Evolutionary conservation across 2,113 vertebrate genomes (phyloP).

Genomic region (Pygoscelis adeliae): DNA sequence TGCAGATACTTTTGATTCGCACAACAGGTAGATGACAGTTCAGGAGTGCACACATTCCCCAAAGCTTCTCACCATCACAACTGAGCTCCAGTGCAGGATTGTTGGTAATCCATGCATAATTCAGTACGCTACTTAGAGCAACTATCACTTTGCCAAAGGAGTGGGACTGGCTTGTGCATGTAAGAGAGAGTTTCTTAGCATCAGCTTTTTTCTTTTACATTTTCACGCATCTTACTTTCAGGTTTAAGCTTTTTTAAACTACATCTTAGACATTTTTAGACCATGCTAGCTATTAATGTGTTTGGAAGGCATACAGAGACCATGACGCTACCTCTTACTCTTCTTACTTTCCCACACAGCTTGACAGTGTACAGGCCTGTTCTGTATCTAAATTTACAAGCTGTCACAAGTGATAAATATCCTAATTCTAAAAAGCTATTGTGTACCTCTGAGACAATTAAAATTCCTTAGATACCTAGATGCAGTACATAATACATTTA

Average conservation of each 20-base stretch:
- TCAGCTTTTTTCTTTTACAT: neutral
- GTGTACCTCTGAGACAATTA: conserved; percentile 55
- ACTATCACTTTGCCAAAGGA: neutral
- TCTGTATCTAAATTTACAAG: conserved; percentile 55
- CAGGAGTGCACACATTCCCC: neutral
- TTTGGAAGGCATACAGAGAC: conserved; percentile 48
- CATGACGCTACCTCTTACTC: conserved; percentile 9
- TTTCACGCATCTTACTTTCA: neutral
- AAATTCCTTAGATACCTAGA: conserved; percentile 63
- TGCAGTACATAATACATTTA: conserved; percentile 61
- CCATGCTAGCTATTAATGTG: neutral
- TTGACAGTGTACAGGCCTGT: conserved; percentile 54
- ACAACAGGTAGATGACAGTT: neutral
- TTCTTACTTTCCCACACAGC: conserved; percentile 41
- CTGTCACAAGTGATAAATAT: conserved; percentile 66
- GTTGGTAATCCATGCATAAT: neutral
- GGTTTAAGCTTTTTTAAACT: neutral
- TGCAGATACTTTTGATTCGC: conserved; percentile 5
- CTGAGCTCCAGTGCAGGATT: neutral
- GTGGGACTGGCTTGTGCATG: rapidly evolving
- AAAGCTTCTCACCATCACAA: neutral
- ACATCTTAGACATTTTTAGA: conserved; percentile 3
- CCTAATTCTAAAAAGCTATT: conserved; percentile 54
- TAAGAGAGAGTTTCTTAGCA: neutral
- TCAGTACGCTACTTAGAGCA: neutral